phyloP scores from a whole-genome alignment of 2,797 vertebrate genomes.

The Microcaecilia unicolor region DNA sequence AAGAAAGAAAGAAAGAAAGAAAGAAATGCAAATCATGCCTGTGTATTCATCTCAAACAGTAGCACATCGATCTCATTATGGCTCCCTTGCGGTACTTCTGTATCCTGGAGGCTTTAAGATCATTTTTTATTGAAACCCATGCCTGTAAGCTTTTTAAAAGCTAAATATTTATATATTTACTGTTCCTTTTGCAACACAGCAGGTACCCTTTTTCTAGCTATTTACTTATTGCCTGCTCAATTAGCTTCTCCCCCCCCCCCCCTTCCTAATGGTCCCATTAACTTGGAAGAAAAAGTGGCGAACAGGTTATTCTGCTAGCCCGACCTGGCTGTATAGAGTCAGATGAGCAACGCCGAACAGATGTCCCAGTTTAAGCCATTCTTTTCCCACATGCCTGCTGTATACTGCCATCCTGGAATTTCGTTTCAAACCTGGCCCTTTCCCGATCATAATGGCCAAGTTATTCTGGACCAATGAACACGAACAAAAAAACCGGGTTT shows the following conservation, averaged over 20 bases:
- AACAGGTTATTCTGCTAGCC: slow-evolving; percentile 64
- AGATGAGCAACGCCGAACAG: slow-evolving; percentile 81
- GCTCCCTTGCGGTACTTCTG: no score
- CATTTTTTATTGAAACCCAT: no score
- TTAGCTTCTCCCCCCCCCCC: slow-evolving; percentile 26
- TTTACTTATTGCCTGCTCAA: slow-evolving; percentile 44
- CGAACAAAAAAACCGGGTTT: slow-evolving; percentile 91
- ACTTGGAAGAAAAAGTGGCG: slow-evolving; percentile 42
- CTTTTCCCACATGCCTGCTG: slow-evolving; percentile 82
- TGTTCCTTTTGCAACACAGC: slow-evolving; percentile 33
- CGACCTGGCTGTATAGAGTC: slow-evolving; percentile 66
- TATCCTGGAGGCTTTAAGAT: no score
- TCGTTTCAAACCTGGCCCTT: slow-evolving; percentile 94
- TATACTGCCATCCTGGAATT: slow-evolving; percentile 89
- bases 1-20: no score
- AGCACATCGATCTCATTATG: slow-evolving; percentile 18
- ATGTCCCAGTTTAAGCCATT: slow-evolving; percentile 92
- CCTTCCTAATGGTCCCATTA: slow-evolving; percentile 39
- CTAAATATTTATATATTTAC: slow-evolving; percentile 39
- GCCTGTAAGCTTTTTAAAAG: slow-evolving; percentile 10
- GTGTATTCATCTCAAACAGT: no score
- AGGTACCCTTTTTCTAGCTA: slow-evolving; percentile 34
- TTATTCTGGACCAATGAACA: slow-evolving; percentile 96
- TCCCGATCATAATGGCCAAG: slow-evolving; percentile 90
- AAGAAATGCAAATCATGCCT: no score